These are phyloP conservation scores for Ardeotis arabs DNA, from an alignment of 2,113 vertebrate genomes.

Conservation along the genomic window DNA sequence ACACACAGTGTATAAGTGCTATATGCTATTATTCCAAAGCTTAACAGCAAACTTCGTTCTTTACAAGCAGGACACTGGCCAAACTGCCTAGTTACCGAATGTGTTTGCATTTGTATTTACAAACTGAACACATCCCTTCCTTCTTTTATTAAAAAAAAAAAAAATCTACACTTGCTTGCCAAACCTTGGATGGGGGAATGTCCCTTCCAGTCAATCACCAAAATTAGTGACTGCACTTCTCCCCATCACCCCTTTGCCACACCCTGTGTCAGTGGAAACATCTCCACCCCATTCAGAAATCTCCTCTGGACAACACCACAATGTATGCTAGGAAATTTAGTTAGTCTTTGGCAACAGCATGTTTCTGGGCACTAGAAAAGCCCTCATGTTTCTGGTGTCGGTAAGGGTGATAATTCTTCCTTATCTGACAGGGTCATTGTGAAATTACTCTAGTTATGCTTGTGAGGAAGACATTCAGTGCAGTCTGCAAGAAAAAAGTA, in stretches of 20 bases:
- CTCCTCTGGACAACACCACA: neutral
- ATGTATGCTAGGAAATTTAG: neutral
- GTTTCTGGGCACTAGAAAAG: neutral
- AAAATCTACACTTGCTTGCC: neutral
- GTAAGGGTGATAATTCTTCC: neutral
- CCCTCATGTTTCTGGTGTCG: neutral
- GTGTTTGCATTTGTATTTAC: slow-evolving; percentile 61
- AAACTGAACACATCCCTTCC: slow-evolving; percentile 16
- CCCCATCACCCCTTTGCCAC: neutral
- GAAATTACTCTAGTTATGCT: neutral
- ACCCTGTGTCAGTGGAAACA: neutral
- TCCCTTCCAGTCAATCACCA: neutral
- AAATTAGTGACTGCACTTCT: neutral
- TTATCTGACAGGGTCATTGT: neutral
- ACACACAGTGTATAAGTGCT: slow-evolving; percentile 18
- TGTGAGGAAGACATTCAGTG: neutral
- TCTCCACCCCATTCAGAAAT: slow-evolving; percentile 10
- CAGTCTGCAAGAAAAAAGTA: neutral
- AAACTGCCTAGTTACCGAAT: slow-evolving; percentile 59
- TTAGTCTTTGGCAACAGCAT: neutral
- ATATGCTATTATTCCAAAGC: slow-evolving; percentile 27
- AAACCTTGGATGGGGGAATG: neutral
- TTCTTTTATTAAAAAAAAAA: slow-evolving; percentile 6
- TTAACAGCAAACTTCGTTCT: slow-evolving; percentile 21
- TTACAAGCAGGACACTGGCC: slow-evolving; percentile 25